Conservation (phyloP, 1,140 invertebrate species). For the Semibalanus balanoides region DNA sequence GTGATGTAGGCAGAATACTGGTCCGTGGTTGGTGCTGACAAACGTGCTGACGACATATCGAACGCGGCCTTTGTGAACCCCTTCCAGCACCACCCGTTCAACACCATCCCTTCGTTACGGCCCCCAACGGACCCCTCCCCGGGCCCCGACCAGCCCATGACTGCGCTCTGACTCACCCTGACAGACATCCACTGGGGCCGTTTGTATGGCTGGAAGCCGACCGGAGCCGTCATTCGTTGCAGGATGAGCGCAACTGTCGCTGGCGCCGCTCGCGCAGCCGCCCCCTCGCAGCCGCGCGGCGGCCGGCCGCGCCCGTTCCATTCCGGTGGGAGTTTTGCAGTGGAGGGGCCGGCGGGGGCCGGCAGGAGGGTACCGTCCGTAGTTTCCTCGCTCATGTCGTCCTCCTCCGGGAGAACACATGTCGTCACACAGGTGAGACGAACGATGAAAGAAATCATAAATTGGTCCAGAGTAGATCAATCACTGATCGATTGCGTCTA, state of each 20-base stretch:
- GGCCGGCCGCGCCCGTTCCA: slow-evolving; percentile 9
- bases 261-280: slow-evolving; percentile 50
- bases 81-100: too few relatives aligned
- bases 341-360: slow-evolving; percentile 1
- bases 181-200: slow-evolving; percentile 66
- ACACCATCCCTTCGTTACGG: too few relatives aligned
- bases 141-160: too few relatives aligned
- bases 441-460: too few relatives aligned
- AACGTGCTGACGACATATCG: too few relatives aligned
- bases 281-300: slow-evolving; percentile 19
- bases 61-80: too few relatives aligned
- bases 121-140: too few relatives aligned
- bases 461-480: too few relatives aligned
- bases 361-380: slow-evolving; percentile 7
- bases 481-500: too few relatives aligned
- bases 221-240: slow-evolving; percentile 55
- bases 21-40: too few relatives aligned
- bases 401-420: not conserved
- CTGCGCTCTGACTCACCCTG: slow-evolving; percentile 49
- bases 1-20: too few relatives aligned
- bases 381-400: slow-evolving; percentile 13
- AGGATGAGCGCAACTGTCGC: slow-evolving; percentile 67
- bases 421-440: too few relatives aligned
- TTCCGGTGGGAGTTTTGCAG: slow-evolving; percentile 5
- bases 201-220: slow-evolving; percentile 68